Evolutionary conservation across 2,888 invertebrate genomes (phyloP), one percentile per base, ranked within the genome.

Genomic region (Agriopis aurantiaria): DNA sequence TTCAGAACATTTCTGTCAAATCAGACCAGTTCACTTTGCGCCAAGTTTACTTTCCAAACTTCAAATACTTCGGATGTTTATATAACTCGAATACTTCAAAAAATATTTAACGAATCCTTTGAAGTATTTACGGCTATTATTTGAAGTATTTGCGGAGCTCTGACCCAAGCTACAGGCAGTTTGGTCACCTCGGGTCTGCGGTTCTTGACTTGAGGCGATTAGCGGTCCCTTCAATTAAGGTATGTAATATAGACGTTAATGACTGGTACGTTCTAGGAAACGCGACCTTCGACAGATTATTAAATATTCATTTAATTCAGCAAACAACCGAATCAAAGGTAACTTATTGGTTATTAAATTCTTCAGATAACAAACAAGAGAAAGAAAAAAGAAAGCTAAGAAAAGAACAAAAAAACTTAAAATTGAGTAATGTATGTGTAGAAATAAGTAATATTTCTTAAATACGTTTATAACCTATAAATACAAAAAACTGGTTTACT

Each of bases 1-100:
- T 72, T 66, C 59, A 60, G 49, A 65, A 48, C 8, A 48, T 43
- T 53, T 51, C 62, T 63, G 59, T 33, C 59, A 56, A 55, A 69
- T 60, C 46, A 23, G 59, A 53, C 49, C 59, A 49, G 59, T 63
- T 58, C 59, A 60, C 70, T 63, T 59, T 40, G 45, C 53, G 57
- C 49, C 23, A 59, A 57, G 51, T 58, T 62, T 41, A 40, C 17
- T 58, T 45, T 52, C 48, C 23, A 63, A 64, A 69, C 55, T 69
- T 63, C 10, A 33, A 51, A 64, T 41, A 64, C 8, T 40, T 56
- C 6, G 14, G 11, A 56, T 46, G 17, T 46, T 55, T 11, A 14
- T 48, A 45, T 41, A 57, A 58, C 43, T 23, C 55, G n/a, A 49
- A 43, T 23, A 48, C 55, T 49, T 58, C 23, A 12, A 46, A 48